Conservation (phyloP, 2,888 invertebrate species). For the Lycocerus yunnanus region DNA sequence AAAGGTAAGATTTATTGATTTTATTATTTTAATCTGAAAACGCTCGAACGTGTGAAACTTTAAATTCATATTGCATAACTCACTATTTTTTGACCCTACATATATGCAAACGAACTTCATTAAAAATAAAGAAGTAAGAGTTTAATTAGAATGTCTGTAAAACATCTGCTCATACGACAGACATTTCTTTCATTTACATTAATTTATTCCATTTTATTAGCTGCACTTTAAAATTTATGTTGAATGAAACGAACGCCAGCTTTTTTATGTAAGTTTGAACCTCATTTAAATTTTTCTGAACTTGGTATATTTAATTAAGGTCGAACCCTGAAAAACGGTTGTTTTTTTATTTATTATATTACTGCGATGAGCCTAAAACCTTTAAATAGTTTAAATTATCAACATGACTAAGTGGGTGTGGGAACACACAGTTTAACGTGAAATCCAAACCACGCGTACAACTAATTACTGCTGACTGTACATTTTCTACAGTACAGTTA, state of each 20-base stretch:
- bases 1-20: slow-evolving; percentile 55
- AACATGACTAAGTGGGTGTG: no score
- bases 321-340: neutral
- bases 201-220: neutral
- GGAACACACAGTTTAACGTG: no score
- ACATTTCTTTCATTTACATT: slow-evolving; percentile 1
- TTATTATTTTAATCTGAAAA: neutral
- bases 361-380: neutral
- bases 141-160: slow-evolving; percentile 3
- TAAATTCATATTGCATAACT: neutral
- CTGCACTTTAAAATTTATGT: neutral
- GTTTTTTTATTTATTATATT: neutral
- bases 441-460: no score
- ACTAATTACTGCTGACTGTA: no score
- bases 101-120: neutral
- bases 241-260: neutral
- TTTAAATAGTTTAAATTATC: no score
- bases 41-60: neutral
- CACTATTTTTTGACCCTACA: neutral
- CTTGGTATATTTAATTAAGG: neutral
- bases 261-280: neutral
- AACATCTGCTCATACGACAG: neutral
- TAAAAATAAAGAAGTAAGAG: neutral
- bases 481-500: no score
- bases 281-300: neutral